A percentile compares a stretch with the other conserved stretches of the same genome.
Evolutionary conservation across 2,888 invertebrate genomes (phyloP).

Genomic region (Sericinus montela): DNA sequence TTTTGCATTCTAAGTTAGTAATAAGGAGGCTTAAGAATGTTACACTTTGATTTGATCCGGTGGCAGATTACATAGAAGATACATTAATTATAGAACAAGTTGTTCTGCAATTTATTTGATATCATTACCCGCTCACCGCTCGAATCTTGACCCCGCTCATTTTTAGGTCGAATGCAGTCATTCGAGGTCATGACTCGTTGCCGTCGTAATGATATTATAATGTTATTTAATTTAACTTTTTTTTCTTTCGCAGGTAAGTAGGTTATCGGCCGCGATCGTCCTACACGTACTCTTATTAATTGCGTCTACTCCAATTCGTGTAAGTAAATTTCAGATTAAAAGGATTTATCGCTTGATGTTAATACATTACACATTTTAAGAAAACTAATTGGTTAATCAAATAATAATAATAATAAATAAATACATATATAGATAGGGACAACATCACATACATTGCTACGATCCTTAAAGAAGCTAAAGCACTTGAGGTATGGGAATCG

Average conservation of each 20-base stretch:
- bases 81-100: too few species aligned
- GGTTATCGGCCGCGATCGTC: slow-evolving; percentile 34
- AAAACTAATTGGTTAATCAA: neutral
- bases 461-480: too few species aligned
- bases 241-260: slow-evolving; percentile 69
- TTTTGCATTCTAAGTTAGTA: too few species aligned
- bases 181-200: slow-evolving; percentile 56
- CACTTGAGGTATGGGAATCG: too few species aligned
- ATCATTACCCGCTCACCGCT: slow-evolving; percentile 26
- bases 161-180: slow-evolving; percentile 52
- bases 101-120: too few species aligned
- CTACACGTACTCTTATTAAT: slow-evolving; percentile 6
- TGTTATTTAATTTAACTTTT: slow-evolving; percentile 61
- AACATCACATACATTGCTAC: too few species aligned
- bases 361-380: slow-evolving; percentile 2
- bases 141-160: slow-evolving; percentile 26
- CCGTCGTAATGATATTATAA: slow-evolving; percentile 65
- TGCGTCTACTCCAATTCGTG: slow-evolving; percentile 1
- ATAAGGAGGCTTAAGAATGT: too few species aligned
- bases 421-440: too few species aligned
- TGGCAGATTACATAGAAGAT: too few species aligned
- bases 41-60: too few species aligned
- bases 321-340: slow-evolving; percentile 10
- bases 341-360: slow-evolving; percentile 14
- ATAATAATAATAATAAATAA: too few species aligned